Percentiles rank a stretch among this genome's conserved stretches.
phyloP scores from a whole-genome alignment of 2,888 invertebrate genomes.

The Balanococcus diminutus region DNA sequence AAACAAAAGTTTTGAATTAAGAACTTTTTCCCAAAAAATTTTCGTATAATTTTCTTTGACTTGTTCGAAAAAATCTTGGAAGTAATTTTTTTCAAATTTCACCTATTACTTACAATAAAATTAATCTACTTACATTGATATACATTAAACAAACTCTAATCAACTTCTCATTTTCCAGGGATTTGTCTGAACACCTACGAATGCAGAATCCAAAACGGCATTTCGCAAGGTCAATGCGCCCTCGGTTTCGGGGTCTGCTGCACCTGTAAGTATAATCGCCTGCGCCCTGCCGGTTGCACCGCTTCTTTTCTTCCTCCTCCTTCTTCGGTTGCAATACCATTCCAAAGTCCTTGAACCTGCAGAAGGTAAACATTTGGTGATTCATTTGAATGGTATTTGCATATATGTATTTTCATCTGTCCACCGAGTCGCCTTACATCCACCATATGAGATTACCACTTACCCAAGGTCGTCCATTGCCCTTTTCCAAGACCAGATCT shows the following conservation, averaged over 20 bases:
- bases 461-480: constrained; percentile 21
- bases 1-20: too few species aligned
- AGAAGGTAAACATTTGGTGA: constrained; percentile 25
- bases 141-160: background rate
- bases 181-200: constrained; percentile 85
- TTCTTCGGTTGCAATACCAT: background rate
- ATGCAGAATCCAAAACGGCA: constrained; percentile 75
- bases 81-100: too few species aligned
- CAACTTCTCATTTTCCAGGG: constrained; percentile 62
- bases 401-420: too few species aligned
- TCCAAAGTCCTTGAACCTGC: constrained; percentile 1
- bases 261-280: constrained; percentile 71
- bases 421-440: background rate
- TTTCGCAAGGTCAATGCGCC: constrained; percentile 77
- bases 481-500: background rate
- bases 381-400: constrained; percentile 30
- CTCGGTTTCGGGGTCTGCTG: constrained; percentile 86
- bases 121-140: too few species aligned
- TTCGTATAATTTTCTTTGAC: too few species aligned
- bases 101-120: too few species aligned
- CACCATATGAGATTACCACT: constrained; percentile 7
- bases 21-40: too few species aligned
- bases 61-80: too few species aligned
- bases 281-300: background rate
- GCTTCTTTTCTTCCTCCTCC: background rate